Base-by-base conservation (phyloP, 2,797 vertebrate genomes). In the Gymnoscopelus microlampas region DNA sequence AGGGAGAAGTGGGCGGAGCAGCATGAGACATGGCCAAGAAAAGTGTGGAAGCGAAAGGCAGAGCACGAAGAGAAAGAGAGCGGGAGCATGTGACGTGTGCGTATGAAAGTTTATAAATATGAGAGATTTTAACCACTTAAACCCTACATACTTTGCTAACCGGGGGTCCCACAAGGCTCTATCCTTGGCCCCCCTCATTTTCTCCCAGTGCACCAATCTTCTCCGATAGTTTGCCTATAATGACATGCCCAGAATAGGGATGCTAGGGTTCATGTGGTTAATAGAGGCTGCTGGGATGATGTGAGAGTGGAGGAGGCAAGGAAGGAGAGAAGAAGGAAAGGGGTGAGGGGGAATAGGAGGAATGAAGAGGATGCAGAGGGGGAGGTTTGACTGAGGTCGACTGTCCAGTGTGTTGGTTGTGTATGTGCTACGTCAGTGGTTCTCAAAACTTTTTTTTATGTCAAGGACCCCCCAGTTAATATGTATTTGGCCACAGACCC, bases 361-460 rank as follows among this genome's bases (percentile, higher is more conserved):
- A n/a, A 39, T 23, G 53, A 50, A 24, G 53, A 12, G 19, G 47
- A 13, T 26, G 47, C 29, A 55, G 23, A 32, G 79, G 81, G 78
- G 78, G 71, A 84, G 80, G 80, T 87, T 79, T 83, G 85, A 89
- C 87, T 85, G 88, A 92, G 87, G 91, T 90, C 74, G 86, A 92
- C 91, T 91, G 91, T 94, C 90, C 91, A 93, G 91, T 93, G 91
- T 91, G 88, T 89, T 72, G 7, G 76, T 86, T 78, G 86, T 88
- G 39, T 74, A 83, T 91, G 91, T 91, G 92, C 91, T 44, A 44
- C 39, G 39, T 44, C 39, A 44, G 56, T 26, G 55, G 39, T 44
- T 10, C 39, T 44, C 39, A 44, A 44, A 7, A 7, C 9, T 44
- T 44, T 7, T 39, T 39, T 39, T 39, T 44, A 2, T 44, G 39